Evolutionary conservation across 2,888 invertebrate species (phyloP), one percentile per base, ranked within the genome.

Genomic region (Papilio elwesi): DNA sequence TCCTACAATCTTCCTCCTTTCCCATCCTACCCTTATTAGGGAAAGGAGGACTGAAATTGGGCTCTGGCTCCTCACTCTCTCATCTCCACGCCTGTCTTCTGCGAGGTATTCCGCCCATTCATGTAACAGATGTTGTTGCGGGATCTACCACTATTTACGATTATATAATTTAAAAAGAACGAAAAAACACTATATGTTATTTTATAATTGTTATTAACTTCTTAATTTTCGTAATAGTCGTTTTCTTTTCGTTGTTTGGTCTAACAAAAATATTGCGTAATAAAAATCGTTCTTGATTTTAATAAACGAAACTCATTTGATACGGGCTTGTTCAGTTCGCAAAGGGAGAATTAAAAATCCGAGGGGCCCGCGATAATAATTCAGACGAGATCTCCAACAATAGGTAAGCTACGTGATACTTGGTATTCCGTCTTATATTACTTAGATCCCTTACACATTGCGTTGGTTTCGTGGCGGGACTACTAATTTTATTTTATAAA

Each of bases 361-460:
- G 72, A 63, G 72, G 71, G 69, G 68, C 69, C 16, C 65, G 38
- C 70, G 68, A 69, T 74, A 73, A 72, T 73, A 73, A 74, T 74
- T 76, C 76, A 73, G 74, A 63, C 59, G 68, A 64, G 73, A 74
- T 73, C 75, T 63, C 64, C 51, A 55, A 73, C 72, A 73, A 73
- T 68, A 68, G 72, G 72, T 68, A 51, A 38, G 49, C 64, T 68
- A 73, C 72, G 72, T 73, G 72, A 68, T 68, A 26, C 49, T 68
- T 53, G 47, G 68, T 10, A 49, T 68, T 68, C 55, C 49, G 51
- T 64, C 47, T 57, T 73, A 73, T 57, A 68, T 68, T 64, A 68
- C 72, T 64, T 57, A 64, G 68, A 68, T 55, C 68, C 64, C 38
- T 68, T 73, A 68, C 51, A 65, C 64, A 53, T 38, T 64, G 62